These are phyloP conservation scores for Leontopithecus rosalia DNA, from an alignment of 2,797 vertebrate species.

Conservation along the genomic window DNA sequence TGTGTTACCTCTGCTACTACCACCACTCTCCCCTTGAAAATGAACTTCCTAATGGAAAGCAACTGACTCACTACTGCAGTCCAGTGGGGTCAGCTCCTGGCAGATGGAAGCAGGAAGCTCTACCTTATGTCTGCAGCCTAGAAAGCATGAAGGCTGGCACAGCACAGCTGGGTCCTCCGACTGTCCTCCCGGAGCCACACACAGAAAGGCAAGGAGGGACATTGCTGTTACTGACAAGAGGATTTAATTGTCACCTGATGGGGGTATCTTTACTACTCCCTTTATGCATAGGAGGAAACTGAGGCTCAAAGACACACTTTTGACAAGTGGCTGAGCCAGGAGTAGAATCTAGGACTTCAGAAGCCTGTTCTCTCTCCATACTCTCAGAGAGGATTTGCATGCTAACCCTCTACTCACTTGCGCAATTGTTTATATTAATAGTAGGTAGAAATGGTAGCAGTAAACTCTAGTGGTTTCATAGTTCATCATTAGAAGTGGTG, in stretches of 20 bases:
- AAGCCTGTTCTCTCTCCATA: background rate
- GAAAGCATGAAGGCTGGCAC: background rate
- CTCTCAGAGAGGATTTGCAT: background rate
- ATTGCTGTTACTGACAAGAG: background rate
- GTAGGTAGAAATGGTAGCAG: background rate
- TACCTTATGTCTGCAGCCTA: background rate
- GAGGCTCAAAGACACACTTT: background rate
- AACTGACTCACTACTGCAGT: background rate
- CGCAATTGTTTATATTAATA: background rate
- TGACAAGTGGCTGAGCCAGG: background rate
- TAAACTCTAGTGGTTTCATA: no score
- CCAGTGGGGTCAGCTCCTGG: background rate
- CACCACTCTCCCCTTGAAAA: background rate
- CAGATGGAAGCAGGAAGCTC: background rate
- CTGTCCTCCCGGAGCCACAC: background rate
- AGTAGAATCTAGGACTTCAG: background rate
- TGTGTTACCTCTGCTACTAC: background rate
- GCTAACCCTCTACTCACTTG: no score
- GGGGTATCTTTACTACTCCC: background rate
- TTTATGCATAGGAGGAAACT: background rate
- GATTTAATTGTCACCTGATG: background rate
- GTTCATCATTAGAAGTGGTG: background rate
- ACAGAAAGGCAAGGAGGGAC: background rate
- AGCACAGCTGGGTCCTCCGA: no score
- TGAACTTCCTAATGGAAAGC: conserved; percentile 24